phyloP scores from a whole-genome alignment of 1,140 invertebrate species.

The Ridgeia piscesae region DNA sequence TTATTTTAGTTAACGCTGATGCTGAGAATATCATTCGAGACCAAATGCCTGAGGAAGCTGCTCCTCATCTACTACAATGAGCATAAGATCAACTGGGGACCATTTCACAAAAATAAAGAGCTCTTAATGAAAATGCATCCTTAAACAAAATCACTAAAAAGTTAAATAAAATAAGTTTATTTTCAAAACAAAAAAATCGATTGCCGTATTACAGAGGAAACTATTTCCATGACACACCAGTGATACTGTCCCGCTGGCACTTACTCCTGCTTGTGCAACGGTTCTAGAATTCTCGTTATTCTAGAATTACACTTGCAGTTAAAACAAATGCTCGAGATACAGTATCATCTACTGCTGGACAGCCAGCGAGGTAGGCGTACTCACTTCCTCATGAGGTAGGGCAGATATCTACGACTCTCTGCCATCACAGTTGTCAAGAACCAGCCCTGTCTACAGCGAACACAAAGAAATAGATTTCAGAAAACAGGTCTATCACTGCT shows the following conservation, averaged over 20 bases:
- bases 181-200: no score
- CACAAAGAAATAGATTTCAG: conserved; percentile 64
- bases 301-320: background rate
- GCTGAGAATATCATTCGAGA: no score
- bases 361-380: background rate
- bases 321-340: background rate
- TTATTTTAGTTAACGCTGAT: no score
- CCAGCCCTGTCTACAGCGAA: conserved; percentile 36
- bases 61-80: no score
- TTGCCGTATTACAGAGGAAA: no score
- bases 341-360: background rate
- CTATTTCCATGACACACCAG: no score
- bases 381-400: conserved; percentile 32
- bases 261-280: background rate
- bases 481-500: conserved; percentile 57
- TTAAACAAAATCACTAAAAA: no score
- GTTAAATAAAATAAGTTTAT: no score
- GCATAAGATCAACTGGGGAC: no score
- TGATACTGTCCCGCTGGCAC: background rate
- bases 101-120: no score
- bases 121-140: no score
- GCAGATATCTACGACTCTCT: conserved; percentile 35
- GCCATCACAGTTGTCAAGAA: conserved; percentile 38
- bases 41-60: no score
- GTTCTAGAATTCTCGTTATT: background rate